These are phyloP conservation scores for Sceliomorpha sp. DNA, from an alignment of 2,888 invertebrate genomes.

Conservation along the genomic window DNA sequence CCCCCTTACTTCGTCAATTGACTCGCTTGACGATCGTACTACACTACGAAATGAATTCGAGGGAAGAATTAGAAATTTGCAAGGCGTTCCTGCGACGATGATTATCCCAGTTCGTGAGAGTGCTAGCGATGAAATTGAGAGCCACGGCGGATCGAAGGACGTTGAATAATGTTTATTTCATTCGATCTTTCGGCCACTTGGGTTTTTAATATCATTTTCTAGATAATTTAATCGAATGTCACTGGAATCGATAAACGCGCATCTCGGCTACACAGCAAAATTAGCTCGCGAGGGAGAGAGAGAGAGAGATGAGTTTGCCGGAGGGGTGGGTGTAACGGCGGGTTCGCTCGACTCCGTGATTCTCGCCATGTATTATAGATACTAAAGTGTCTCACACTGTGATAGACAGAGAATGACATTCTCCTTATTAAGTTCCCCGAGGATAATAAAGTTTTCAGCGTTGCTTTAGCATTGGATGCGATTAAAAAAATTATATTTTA, in stretches of 20 bases:
- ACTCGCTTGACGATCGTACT: constrained; percentile 3
- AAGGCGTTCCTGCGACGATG: too few species aligned
- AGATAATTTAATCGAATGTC: constrained; percentile 48
- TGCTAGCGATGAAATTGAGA: neutral
- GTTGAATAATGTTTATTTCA: constrained; percentile 40
- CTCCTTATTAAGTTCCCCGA: constrained; percentile 46
- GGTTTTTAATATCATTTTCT: constrained; percentile 53
- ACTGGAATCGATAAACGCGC: constrained; percentile 48
- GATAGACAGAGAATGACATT: constrained; percentile 49
- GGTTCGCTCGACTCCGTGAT: constrained; percentile 34
- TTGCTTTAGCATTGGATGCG: constrained; percentile 25
- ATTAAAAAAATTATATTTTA: constrained; percentile 27
- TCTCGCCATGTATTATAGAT: constrained; percentile 47
- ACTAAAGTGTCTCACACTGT: constrained; percentile 43
- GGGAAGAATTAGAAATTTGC: too few species aligned
- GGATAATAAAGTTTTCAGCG: constrained; percentile 47
- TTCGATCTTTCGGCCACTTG: constrained; percentile 41
- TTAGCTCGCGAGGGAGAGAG: constrained; percentile 36
- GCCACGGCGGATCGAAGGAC: constrained; percentile 17
- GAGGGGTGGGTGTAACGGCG: too few species aligned
- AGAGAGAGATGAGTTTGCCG: too few species aligned
- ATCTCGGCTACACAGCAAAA: constrained; percentile 40
- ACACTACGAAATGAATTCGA: constrained; percentile 20
- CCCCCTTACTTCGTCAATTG: too few species aligned
- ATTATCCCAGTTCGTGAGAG: neutral